Evolutionary conservation across 2,797 vertebrate genomes (phyloP).

Genomic region (Gymnothorax reevesii): DNA sequence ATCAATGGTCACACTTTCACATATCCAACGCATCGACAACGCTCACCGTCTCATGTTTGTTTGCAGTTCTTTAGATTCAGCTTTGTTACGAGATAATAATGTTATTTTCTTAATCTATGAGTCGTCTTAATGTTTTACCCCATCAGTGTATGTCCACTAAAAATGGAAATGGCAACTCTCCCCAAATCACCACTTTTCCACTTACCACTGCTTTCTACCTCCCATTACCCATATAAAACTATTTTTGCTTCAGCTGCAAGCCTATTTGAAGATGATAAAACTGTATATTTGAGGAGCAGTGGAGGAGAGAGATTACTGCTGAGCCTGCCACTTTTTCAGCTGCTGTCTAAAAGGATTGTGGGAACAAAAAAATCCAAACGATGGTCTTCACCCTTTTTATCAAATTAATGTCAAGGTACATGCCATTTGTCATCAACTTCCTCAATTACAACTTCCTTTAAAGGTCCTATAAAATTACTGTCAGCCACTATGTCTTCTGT

Average conservation of each 20-base stretch:
- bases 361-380: constrained; percentile 33
- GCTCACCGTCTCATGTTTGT: no score
- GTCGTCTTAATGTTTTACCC: no score
- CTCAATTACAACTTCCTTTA: constrained; percentile 59
- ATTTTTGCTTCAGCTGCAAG: constrained; percentile 19
- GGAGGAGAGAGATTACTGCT: constrained; percentile 19
- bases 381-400: constrained; percentile 36
- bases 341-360: constrained; percentile 17
- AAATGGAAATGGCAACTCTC: neutral
- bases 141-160: neutral
- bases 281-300: constrained; percentile 24
- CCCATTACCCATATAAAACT: neutral
- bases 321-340: neutral
- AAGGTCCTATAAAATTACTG: constrained; percentile 57
- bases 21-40: no score
- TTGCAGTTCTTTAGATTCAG: no score
- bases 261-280: constrained; percentile 25
- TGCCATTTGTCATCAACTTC: constrained; percentile 54
- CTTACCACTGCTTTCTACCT: neutral
- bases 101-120: no score
- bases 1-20: no score
- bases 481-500: constrained; percentile 55
- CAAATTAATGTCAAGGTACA: constrained; percentile 55
- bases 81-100: no score
- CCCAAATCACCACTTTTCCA: neutral